A percentile compares a stretch with the other conserved stretches of the same genome.
phyloP scores from a whole-genome alignment of 2,888 invertebrate species.

The Lithophane socia region DNA sequence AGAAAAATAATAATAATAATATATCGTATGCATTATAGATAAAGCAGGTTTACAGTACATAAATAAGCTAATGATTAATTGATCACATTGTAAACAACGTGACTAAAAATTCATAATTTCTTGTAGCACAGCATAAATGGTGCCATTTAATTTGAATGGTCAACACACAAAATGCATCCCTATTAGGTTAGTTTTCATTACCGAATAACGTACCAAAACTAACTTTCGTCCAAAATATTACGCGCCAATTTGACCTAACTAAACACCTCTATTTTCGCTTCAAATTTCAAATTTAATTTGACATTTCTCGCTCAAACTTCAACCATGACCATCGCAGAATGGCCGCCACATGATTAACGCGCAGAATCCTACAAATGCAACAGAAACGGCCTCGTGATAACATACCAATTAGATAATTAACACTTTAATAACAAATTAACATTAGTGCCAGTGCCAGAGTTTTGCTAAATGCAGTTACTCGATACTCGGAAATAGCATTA shows the following conservation, averaged over 20 bases:
- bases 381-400: constrained; percentile 12
- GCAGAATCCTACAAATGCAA: background rate
- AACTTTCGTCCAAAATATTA: background rate
- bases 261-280: background rate
- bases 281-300: constrained; percentile 4
- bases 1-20: too few relatives aligned
- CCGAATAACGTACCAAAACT: background rate
- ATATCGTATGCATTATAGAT: too few relatives aligned
- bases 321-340: constrained; percentile 13
- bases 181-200: background rate
- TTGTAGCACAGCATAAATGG: background rate
- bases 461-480: constrained; percentile 34
- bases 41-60: too few relatives aligned
- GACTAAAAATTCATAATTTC: background rate
- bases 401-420: constrained; percentile 26
- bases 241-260: background rate
- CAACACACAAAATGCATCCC: background rate
- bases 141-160: background rate
- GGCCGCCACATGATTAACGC: background rate
- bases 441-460: constrained; percentile 18
- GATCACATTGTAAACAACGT: too few relatives aligned
- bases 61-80: too few relatives aligned
- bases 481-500: constrained; percentile 21
- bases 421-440: constrained; percentile 48
- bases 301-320: constrained; percentile 18